phyloP scores from a whole-genome alignment of 2,888 invertebrate genomes.

The Phorcus lineatus region DNA sequence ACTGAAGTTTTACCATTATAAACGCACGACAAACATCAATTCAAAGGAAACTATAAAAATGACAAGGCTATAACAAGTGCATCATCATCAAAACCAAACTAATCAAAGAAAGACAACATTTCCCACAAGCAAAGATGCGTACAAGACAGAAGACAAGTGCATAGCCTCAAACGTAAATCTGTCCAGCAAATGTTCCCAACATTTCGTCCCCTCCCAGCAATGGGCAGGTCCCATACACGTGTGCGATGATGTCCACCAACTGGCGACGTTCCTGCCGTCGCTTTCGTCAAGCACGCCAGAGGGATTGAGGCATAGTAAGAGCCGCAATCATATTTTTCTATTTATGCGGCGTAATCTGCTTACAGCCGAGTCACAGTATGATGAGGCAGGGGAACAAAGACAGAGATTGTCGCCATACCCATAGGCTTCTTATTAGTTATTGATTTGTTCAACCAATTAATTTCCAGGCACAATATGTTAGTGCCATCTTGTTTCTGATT shows the following conservation, averaged over 20 bases:
- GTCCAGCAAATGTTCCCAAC: neutral
- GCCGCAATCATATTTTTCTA: conserved; percentile 27
- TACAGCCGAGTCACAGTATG: conserved; percentile 14
- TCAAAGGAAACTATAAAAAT: too few species aligned
- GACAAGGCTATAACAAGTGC: too few species aligned
- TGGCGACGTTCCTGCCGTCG: neutral
- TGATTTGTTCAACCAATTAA: conserved; percentile 26
- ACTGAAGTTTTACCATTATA: too few species aligned
- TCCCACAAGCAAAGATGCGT: too few species aligned
- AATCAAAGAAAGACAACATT: too few species aligned
- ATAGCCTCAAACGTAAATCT: too few species aligned
- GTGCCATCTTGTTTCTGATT: conserved; percentile 9
- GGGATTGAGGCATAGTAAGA: neutral
- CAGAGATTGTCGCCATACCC: conserved; percentile 5
- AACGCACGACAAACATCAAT: too few species aligned
- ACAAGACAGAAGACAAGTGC: too few species aligned
- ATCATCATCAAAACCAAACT: too few species aligned
- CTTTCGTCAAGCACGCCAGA: neutral
- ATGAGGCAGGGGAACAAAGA: conserved; percentile 9
- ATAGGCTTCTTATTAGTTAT: conserved; percentile 26
- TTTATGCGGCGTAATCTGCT: conserved; percentile 22
- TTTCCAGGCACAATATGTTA: conserved; percentile 24
- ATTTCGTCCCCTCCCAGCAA: neutral
- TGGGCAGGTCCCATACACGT: neutral
- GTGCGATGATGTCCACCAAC: neutral